Evolutionary conservation across 2,797 vertebrate species (phyloP).

Genomic region (Mallotus villosus): DNA sequence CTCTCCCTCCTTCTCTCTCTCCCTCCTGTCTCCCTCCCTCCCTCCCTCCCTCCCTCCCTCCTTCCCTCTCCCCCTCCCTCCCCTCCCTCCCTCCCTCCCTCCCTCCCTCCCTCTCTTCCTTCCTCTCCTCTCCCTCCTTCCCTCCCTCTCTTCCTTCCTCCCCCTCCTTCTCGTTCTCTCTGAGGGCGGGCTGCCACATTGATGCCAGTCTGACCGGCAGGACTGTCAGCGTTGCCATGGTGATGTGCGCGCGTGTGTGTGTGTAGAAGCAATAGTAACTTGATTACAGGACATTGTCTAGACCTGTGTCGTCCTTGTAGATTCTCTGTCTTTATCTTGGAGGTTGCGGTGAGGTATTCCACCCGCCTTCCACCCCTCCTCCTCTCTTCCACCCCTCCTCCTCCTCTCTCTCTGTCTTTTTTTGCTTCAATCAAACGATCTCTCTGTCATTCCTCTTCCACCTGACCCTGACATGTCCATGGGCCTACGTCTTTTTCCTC

Average conservation of each 20-base stretch:
- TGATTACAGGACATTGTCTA: slow-evolving; percentile 65
- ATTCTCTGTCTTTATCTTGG: not conserved
- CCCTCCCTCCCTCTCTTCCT: not conserved
- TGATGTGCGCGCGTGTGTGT: slow-evolving; percentile 26
- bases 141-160: slow-evolving; percentile 1
- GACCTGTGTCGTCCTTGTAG: slow-evolving; percentile 52
- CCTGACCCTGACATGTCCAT: not conserved
- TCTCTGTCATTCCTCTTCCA: not conserved
- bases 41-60: not conserved
- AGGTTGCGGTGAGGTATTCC: no score
- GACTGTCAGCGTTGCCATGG: slow-evolving; percentile 60
- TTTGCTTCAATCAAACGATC: no score
- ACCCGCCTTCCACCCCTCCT: not conserved
- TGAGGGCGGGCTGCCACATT: slow-evolving; percentile 50
- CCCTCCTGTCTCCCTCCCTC: not conserved
- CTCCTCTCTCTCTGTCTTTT: not conserved
- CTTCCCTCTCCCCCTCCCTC: not conserved
- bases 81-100: not conserved
- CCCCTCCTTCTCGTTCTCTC: slow-evolving; percentile 15
- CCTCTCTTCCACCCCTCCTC: not conserved
- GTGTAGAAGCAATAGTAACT: slow-evolving; percentile 49
- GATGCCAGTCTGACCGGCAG: slow-evolving; percentile 50
- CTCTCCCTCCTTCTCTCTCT: not conserved
- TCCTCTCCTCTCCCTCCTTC: not conserved
- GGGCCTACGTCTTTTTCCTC: not conserved